Evolutionary conservation across 2,888 invertebrate genomes (phyloP), one percentile per base, ranked within the genome.

Genomic region (Cerceris ruficornis): DNA sequence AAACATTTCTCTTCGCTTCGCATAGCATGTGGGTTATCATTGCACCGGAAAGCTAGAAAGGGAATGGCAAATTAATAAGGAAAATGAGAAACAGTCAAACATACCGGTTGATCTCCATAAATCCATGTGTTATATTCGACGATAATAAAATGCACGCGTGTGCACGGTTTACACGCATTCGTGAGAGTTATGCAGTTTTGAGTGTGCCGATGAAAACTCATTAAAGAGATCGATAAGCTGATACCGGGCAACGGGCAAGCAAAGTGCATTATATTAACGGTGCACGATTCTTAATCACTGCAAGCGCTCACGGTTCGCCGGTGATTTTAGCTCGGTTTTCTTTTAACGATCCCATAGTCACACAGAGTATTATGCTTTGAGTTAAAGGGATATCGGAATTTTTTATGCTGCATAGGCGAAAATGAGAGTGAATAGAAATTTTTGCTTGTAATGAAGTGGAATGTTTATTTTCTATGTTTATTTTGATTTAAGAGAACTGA

Each of bases 171-270:
- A 46, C 11, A 46, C 14, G 9, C 39, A 41, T 28, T 14, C 42
- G 41, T 41, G 46, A 60, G 50, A 74, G 74, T 73, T 65, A 13
- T 65, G 43, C 62, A 43, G 55, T 42, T 58, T 68, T 60, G 52
- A 74, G 64, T 59, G 58, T 42, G 49, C 58, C 82, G 80, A 84
- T 84, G 82, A 82, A 86, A 87, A 83, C 78, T 83, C 82, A 69
- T 79, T 77, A 81, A 84, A 75, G 79, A 82, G 84, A 83, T 83
- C 80, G 86, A 87, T 84, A 81, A 83, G 77, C 78, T 84, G 83
- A 77, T 75, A 72, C 9, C 49, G 43, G 9, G 9, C 43, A 7
- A 11, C 11, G n/a, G 14, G 7, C 52, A 52, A 7, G 7, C 14
- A 7, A n/a, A 7, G 52, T 13, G 14, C 52, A n/a, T 7, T 52